Evolutionary conservation across 2,113 vertebrate genomes (phyloP).

Genomic region (Pituophis catenifer): DNA sequence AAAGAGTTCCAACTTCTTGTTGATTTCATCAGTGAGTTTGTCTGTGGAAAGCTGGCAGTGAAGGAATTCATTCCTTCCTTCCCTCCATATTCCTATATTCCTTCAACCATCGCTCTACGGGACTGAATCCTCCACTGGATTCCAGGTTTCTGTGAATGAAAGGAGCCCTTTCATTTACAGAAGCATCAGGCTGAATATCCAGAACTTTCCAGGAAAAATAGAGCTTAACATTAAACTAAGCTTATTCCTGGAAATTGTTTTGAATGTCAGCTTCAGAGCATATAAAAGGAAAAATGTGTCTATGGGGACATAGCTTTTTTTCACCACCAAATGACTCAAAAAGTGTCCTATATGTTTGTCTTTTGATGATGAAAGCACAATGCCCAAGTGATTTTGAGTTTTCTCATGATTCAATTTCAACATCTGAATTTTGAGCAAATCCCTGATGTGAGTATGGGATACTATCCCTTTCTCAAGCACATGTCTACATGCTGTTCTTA

Average conservation of each 20-base stretch:
- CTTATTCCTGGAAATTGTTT: background rate
- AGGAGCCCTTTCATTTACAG: background rate
- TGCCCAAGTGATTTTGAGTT: background rate
- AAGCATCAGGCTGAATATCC: background rate
- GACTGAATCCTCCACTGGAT: background rate
- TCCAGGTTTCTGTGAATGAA: background rate
- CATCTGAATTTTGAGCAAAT: background rate
- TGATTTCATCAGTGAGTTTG: background rate
- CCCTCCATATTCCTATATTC: background rate
- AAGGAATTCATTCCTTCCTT: background rate
- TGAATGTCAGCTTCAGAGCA: background rate
- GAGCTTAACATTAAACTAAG: background rate
- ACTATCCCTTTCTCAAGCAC: background rate
- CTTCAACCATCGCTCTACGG: background rate
- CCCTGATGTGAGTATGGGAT: background rate
- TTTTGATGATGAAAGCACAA: background rate
- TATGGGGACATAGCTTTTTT: background rate
- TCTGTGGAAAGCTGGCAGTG: background rate
- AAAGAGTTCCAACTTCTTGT: background rate
- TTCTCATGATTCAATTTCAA: background rate
- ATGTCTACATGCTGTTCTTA: background rate
- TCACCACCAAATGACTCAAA: background rate
- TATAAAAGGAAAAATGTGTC: background rate
- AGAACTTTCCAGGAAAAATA: background rate
- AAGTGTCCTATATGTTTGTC: background rate